A percentile compares a stretch with the other conserved stretches of the same genome.
These are phyloP conservation scores for Anolis apletophallus DNA, from an alignment of 2,797 vertebrate genomes.

Conservation along the genomic window DNA sequence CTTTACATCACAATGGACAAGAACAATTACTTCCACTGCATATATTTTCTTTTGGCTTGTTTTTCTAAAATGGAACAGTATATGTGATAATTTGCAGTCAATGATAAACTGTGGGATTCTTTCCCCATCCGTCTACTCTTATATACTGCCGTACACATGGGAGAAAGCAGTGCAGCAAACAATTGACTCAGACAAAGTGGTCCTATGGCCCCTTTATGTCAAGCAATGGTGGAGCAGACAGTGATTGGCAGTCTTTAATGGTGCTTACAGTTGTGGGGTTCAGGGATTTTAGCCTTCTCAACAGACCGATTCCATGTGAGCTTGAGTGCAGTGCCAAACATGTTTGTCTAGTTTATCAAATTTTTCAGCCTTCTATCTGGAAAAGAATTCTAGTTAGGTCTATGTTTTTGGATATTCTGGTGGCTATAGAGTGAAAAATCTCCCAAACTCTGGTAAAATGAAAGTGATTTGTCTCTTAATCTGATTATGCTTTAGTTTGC, in stretches of 20 bases:
- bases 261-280: neutral
- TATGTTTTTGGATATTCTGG: neutral
- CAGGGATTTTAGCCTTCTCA: neutral
- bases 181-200: neutral
- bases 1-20: constrained; percentile 19
- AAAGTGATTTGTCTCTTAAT: too few species aligned
- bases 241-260: neutral
- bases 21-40: constrained; percentile 31
- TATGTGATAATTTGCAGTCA: neutral
- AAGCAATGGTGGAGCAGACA: neutral
- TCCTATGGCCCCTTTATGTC: neutral
- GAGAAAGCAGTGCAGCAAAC: neutral
- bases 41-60: neutral
- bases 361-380: neutral
- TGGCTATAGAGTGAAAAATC: neutral
- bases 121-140: too few species aligned
- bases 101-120: neutral
- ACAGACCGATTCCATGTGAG: neutral
- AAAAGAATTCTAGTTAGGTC: neutral
- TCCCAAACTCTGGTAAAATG: too few species aligned
- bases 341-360: neutral
- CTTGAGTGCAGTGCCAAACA: neutral
- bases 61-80: constrained; percentile 29
- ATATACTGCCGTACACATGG: neutral
- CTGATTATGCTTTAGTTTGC: too few species aligned